Conservation (phyloP, 2,888 invertebrate genomes). For the Boloria euphrosyne region DNA sequence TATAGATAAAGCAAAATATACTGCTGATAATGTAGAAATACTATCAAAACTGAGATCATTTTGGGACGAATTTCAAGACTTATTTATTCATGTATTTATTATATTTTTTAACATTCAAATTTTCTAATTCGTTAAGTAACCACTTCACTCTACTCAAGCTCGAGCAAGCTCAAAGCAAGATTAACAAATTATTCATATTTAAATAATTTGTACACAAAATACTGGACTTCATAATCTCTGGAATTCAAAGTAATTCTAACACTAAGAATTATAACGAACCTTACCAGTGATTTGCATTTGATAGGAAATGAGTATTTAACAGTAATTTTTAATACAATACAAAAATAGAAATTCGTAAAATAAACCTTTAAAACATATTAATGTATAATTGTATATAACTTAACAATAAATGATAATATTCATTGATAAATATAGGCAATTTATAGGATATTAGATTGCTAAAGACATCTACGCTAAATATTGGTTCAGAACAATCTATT, state of each 20-base stretch:
- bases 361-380: constrained; percentile 25
- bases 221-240: constrained; percentile 39
- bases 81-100: not conserved
- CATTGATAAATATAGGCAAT: constrained; percentile 14
- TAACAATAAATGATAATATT: constrained; percentile 18
- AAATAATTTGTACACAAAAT: constrained; percentile 42
- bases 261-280: not conserved
- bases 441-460: constrained; percentile 3
- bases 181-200: constrained; percentile 27
- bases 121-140: constrained; percentile 10
- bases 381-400: constrained; percentile 27
- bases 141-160: constrained; percentile 32
- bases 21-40: constrained; percentile 24
- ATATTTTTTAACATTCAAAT: not conserved
- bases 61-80: constrained; percentile 29
- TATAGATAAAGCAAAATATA: not conserved
- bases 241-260: constrained; percentile 24
- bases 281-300: constrained; percentile 15
- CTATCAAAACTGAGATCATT: constrained; percentile 28
- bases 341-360: constrained; percentile 45
- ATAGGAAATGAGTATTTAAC: constrained; percentile 41
- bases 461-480: constrained; percentile 17
- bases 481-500: constrained; percentile 20
- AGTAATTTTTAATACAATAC: constrained; percentile 36
- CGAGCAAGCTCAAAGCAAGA: constrained; percentile 26